Conservation (phyloP, 53 echinoderm and acorn worm genomes). For the Glandiceps talaboti region DNA sequence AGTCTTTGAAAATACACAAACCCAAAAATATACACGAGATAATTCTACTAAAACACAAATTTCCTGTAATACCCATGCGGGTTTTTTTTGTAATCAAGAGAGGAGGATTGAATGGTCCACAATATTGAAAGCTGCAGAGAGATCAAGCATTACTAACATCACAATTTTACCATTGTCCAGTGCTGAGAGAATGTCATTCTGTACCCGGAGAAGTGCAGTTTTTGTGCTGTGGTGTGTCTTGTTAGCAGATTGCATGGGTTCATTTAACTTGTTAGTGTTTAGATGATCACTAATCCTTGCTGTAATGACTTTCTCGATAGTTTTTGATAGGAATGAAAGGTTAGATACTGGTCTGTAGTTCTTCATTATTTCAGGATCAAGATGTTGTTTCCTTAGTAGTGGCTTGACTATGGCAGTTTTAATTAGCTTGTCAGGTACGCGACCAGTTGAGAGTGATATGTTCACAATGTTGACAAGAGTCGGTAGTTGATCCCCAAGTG, state of each 20-base stretch:
- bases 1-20: too few relatives aligned
- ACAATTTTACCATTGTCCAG: slow-evolving; percentile 20
- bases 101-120: slow-evolving; percentile 10
- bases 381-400: slow-evolving; percentile 15
- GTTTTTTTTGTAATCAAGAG: neutral
- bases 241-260: slow-evolving; percentile 24
- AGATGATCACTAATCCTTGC: slow-evolving; percentile 12
- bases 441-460: slow-evolving; percentile 16
- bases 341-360: slow-evolving; percentile 34
- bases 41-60: too few relatives aligned
- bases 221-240: slow-evolving; percentile 20
- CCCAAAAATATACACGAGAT: too few relatives aligned
- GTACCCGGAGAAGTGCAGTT: slow-evolving; percentile 16
- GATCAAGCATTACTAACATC: slow-evolving; percentile 19
- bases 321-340: slow-evolving; percentile 25
- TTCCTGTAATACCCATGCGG: neutral
- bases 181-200: slow-evolving; percentile 31
- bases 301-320: slow-evolving; percentile 26
- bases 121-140: slow-evolving; percentile 26
- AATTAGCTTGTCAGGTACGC: slow-evolving; percentile 8
- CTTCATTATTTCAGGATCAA: slow-evolving; percentile 17
- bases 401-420: slow-evolving; percentile 9
- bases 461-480: slow-evolving; percentile 22
- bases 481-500: slow-evolving; percentile 19
- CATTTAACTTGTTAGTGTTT: slow-evolving; percentile 15